These are phyloP conservation scores for Telmatherina bonti DNA, from an alignment of 2,797 vertebrate species.

Conservation along the genomic window DNA sequence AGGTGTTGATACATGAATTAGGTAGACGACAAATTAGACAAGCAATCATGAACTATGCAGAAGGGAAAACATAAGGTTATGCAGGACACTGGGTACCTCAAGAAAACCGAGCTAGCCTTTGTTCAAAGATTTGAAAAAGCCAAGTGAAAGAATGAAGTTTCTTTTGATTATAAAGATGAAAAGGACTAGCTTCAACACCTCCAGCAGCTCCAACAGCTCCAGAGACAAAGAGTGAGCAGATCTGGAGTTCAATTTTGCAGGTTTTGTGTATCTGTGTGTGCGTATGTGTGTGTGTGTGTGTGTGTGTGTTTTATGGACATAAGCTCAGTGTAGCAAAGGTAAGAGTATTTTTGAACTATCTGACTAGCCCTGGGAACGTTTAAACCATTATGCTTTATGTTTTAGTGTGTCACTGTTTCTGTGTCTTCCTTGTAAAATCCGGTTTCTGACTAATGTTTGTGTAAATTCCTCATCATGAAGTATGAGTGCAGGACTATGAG, in stretches of 20 bases:
- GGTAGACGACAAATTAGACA: constrained; percentile 22
- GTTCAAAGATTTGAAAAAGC: constrained; percentile 49
- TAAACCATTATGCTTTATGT: constrained; percentile 22
- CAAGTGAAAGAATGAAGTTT: constrained; percentile 50
- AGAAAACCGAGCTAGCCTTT: constrained; percentile 32
- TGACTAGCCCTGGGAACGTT: constrained; percentile 16
- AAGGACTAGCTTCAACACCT: constrained; percentile 41
- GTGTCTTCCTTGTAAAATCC: constrained; percentile 34
- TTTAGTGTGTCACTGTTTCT: constrained; percentile 24
- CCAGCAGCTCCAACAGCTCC: constrained; percentile 43
- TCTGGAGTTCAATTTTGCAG: constrained; percentile 27
- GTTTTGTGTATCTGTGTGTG: constrained; percentile 17
- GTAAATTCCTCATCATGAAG: constrained; percentile 23
- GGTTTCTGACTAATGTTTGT: constrained; percentile 20
- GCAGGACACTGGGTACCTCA: constrained; percentile 13
- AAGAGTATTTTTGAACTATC: constrained; percentile 45
- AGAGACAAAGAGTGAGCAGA: constrained; percentile 39
- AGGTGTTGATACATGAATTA: not conserved
- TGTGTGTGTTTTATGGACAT: constrained; percentile 14
- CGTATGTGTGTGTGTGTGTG: not conserved
- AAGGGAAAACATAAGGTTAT: constrained; percentile 23
- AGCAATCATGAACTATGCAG: constrained; percentile 13
- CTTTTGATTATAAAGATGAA: constrained; percentile 59
- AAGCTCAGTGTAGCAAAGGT: constrained; percentile 24
- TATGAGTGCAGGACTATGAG: not conserved